Percentiles rank a stretch among this genome's conserved stretches.
Conservation (phyloP, 1,140 invertebrate species). For the Ylistrum balloti region DNA sequence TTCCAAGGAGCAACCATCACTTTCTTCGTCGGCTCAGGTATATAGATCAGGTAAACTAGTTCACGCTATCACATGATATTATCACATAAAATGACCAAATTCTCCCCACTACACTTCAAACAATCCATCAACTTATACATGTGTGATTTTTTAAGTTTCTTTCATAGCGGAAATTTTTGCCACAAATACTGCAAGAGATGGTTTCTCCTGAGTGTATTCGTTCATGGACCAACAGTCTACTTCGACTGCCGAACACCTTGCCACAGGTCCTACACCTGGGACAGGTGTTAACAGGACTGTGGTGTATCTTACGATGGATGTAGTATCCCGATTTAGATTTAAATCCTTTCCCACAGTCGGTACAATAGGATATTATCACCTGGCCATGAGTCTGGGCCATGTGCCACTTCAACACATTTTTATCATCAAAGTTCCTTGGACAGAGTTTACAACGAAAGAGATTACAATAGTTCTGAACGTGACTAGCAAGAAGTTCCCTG, state of each 20-base stretch:
- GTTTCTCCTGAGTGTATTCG: neutral
- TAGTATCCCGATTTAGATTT: neutral
- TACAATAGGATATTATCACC: neutral
- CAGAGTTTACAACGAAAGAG: neutral
- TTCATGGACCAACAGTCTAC: constrained; percentile 1
- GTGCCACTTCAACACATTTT: constrained; percentile 1
- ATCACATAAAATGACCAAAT: too few relatives aligned
- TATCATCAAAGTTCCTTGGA: neutral
- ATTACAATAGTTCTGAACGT: neutral
- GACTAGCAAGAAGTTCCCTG: neutral
- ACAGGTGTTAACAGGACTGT: neutral
- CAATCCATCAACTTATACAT: neutral
- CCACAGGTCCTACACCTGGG: neutral
- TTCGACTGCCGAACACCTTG: constrained; percentile 10
- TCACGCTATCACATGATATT: too few relatives aligned
- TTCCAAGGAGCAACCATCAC: too few relatives aligned
- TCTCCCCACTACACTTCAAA: too few relatives aligned
- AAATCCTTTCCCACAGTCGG: constrained; percentile 7
- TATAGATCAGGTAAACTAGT: too few relatives aligned
- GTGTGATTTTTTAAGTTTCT: constrained; percentile 19
- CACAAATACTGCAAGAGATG: neutral
- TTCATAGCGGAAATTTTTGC: constrained; percentile 11
- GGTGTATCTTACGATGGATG: neutral
- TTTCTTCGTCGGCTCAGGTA: too few relatives aligned
- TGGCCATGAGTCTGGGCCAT: constrained; percentile 4